These are phyloP conservation scores for Lamprologus ornatipinnis DNA, from an alignment of 2,113 vertebrate genomes.

Conservation along the genomic window DNA sequence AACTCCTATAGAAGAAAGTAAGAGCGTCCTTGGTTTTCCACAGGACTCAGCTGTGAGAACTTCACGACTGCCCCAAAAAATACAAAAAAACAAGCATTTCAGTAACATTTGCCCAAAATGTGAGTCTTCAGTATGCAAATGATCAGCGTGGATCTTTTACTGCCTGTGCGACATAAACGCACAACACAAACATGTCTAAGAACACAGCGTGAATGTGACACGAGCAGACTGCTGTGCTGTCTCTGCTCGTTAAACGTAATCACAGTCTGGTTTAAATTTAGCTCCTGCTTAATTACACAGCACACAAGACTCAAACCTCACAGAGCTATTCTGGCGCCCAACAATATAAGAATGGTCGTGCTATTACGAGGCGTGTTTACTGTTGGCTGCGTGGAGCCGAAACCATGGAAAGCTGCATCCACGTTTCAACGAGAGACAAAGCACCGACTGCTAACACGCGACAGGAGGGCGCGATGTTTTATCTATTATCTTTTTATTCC, in stretches of 20 bases:
- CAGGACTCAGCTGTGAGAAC: neutral
- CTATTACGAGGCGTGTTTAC: conserved; percentile 4
- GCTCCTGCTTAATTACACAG: conserved; percentile 45
- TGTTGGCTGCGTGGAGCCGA: neutral
- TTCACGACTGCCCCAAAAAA: neutral
- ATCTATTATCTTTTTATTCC: neutral
- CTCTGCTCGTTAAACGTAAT: conserved; percentile 41
- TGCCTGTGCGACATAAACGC: neutral
- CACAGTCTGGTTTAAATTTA: conserved; percentile 46
- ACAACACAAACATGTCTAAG: neutral
- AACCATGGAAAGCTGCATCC: neutral
- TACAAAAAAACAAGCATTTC: neutral
- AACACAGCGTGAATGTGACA: neutral
- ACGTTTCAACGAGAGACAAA: neutral
- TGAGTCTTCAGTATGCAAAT: neutral
- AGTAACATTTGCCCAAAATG: neutral
- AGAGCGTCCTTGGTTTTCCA: neutral
- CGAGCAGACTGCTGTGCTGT: neutral
- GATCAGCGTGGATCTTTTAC: neutral
- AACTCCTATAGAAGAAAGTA: neutral
- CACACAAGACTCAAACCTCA: conserved; percentile 29
- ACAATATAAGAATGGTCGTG: conserved; percentile 14
- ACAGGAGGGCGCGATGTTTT: neutral
- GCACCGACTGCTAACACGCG: neutral
- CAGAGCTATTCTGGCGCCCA: conserved; percentile 13